Evolutionary conservation across 2,888 invertebrate species (phyloP), one percentile per base, ranked within the genome.

Genomic region (Galerucella pusilla): DNA sequence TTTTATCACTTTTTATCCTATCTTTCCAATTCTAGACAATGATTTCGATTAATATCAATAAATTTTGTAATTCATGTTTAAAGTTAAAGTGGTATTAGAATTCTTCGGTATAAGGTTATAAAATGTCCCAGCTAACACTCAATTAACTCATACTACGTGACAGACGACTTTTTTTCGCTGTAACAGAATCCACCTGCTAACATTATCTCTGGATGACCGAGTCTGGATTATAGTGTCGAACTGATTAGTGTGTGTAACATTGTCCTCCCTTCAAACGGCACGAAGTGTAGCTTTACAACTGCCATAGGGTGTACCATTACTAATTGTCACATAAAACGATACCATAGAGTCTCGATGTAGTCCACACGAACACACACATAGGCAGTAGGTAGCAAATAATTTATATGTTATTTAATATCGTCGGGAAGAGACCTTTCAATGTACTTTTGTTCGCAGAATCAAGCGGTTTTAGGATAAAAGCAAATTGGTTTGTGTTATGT

Each of bases 231-330:
- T 75, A 78, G 76, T 73, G 80, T 80, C 79, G 79, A 67, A 76
- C 73, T 78, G 79, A 81, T 80, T 80, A 80, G 59, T 60, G n/a
- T 69, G 63, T 74, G 75, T 77, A 79, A 79, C 73, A 75, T 61
- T 74, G 78, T 71, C 72, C 74, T 73, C 59, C 73, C 61, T 73
- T 42, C 64, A 49, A 71, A 61, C 16, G 65, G 74, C 71, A 71
- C 66, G 71, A 69, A 73, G 74, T 77, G 77, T 75, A 75, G 77
- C 76, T 80, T 78, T 76, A 74, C 75, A 77, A 79, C 75, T 75
- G 76, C 73, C 72, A 35, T 35, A 11, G 61, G 73, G 78, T 78
- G 71, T 78, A 77, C 74, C 75, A 78, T 78, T 78, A 79, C 78
- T 77, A 79, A 79, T 79, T 79, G 77, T 61, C 71, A 75, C 73